These are phyloP conservation scores for Drosophila fuyamai DNA, from an alignment of 1,140 invertebrate species.

Conservation along the genomic window DNA sequence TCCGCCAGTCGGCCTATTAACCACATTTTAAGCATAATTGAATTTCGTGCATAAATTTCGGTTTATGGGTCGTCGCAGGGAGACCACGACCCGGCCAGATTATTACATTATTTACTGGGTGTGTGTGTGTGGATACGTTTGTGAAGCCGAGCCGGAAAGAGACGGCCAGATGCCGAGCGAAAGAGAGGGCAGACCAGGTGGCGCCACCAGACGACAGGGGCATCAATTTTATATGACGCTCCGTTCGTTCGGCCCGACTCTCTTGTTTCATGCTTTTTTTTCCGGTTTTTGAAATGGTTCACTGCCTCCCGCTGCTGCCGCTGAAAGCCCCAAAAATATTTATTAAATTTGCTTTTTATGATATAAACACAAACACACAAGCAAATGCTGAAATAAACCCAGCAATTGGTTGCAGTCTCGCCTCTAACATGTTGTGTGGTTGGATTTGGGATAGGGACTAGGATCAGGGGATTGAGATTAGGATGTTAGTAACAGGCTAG, in stretches of 20 bases:
- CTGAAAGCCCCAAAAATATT: constrained; percentile 63
- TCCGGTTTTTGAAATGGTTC: constrained; percentile 26
- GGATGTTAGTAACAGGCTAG: not conserved
- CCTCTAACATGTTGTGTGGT: constrained; percentile 27
- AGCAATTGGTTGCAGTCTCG: constrained; percentile 65
- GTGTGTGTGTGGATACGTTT: constrained; percentile 17
- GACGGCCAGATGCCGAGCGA: constrained; percentile 14
- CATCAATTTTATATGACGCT: constrained; percentile 77
- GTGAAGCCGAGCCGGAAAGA: constrained; percentile 1
- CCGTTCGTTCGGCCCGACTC: constrained; percentile 6
- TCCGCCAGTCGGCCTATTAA: constrained; percentile 72
- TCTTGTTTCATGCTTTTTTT: constrained; percentile 29
- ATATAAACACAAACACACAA: constrained; percentile 35
- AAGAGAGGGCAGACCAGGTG: constrained; percentile 42
- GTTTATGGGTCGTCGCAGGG: constrained; percentile 73
- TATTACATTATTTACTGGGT: constrained; percentile 81
- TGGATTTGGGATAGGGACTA: not conserved
- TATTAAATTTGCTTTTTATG: constrained; percentile 75
- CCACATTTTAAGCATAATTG: constrained; percentile 83
- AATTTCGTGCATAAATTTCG: constrained; percentile 82
- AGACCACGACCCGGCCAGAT: constrained; percentile 75
- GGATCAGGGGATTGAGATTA: not conserved
- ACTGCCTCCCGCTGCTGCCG: constrained; percentile 26
- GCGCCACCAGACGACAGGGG: constrained; percentile 59
- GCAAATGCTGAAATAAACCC: constrained; percentile 37